Conservation (phyloP, 53 echinoderm and acorn worm genomes). For the Crossaster papposus region DNA sequence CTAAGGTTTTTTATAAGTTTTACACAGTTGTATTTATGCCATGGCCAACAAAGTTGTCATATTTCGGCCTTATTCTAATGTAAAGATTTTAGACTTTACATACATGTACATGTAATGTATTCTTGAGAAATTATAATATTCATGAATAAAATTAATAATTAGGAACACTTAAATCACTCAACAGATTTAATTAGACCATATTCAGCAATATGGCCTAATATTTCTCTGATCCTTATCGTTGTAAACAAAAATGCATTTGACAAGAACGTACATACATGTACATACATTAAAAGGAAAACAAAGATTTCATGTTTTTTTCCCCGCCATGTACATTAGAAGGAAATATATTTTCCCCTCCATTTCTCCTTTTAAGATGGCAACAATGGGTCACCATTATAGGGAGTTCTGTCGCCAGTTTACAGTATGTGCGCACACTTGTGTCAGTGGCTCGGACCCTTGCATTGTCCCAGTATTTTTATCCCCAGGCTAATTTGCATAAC, state of each 20-base stretch:
- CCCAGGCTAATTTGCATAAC: conserved; percentile 50
- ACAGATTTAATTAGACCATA: too few species aligned
- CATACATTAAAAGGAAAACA: too few species aligned
- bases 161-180: too few species aligned
- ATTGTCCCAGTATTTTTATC: conserved; percentile 34
- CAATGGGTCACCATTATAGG: conserved; percentile 30
- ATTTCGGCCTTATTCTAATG: too few species aligned
- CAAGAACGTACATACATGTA: too few species aligned
- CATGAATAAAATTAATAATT: not conserved
- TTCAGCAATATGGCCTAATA: too few species aligned
- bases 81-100: not conserved
- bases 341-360: too few species aligned
- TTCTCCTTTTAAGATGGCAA: conserved; percentile 7
- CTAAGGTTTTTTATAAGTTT: too few species aligned
- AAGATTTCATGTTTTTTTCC: not conserved
- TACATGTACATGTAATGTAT: not conserved
- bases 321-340: not conserved
- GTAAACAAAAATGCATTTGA: too few species aligned
- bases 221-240: too few species aligned
- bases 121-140: not conserved
- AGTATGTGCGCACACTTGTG: conserved; percentile 25
- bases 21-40: too few species aligned
- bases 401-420: not conserved
- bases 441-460: conserved; percentile 1
- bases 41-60: too few species aligned